These are phyloP conservation scores for Amblyopsis rosae DNA, from an alignment of 2,113 vertebrate genomes.

Conservation along the genomic window DNA sequence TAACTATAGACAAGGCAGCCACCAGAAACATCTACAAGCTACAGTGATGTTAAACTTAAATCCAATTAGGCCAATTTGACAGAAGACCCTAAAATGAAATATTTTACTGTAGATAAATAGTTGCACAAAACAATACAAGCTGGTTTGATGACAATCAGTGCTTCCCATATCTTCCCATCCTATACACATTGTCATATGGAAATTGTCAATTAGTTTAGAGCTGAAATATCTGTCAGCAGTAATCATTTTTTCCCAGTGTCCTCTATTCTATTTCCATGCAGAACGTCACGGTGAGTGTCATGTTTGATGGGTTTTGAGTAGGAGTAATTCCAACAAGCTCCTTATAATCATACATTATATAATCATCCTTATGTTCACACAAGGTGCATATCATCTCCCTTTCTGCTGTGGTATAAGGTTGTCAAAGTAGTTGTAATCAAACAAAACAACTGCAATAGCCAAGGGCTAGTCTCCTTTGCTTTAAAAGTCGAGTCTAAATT, in stretches of 20 bases:
- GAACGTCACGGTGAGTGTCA: conserved; percentile 54
- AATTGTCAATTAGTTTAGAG: conserved; percentile 65
- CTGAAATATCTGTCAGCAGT: conserved; percentile 59
- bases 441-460: background rate
- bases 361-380: conserved; percentile 52
- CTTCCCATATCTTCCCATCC: conserved; percentile 45
- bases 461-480: background rate
- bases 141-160: conserved; percentile 2
- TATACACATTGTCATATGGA: conserved; percentile 61
- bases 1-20: background rate
- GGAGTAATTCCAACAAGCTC: conserved; percentile 57
- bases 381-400: conserved; percentile 6
- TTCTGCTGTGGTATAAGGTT: too few species aligned
- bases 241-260: conserved; percentile 49
- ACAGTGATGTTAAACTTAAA: conserved; percentile 23
- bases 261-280: conserved; percentile 37
- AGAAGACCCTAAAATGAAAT: conserved; percentile 6
- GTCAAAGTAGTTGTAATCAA: background rate
- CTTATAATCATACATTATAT: conserved; percentile 47
- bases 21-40: background rate
- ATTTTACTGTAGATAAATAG: too few species aligned
- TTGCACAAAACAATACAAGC: too few species aligned
- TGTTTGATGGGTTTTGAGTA: conserved; percentile 41
- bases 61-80: conserved; percentile 50
- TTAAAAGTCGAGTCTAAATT: background rate